Evolutionary conservation across 1,140 invertebrate genomes (phyloP), one percentile per base, ranked within the genome.

Genomic region (Aphaenogaster floridana): DNA sequence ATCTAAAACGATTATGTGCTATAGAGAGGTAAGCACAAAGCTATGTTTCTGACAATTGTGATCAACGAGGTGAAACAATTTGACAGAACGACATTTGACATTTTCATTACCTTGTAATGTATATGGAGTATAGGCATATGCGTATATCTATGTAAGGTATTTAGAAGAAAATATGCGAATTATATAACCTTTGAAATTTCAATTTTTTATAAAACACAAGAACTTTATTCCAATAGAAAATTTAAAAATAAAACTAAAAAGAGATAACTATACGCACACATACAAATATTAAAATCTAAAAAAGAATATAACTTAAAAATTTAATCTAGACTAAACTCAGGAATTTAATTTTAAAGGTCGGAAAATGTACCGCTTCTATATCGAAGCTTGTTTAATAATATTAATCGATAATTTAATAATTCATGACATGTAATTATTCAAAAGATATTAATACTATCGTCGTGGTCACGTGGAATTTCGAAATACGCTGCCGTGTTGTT

Each of bases 51-150:
- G 80, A 84, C 80, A 84, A 84, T 84, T 21, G 52, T 61, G 80
- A 84, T 74, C 54, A 74, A 74, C 80, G 54, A 71, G 54, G 28
- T 59, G 69, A 84, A 74, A 74, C 80, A 59, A 74, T 83, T 74
- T 61, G 80, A 84, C 68, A 61, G 80, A 84, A 74, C 61, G 80
- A 84, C 80, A 21, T 84, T 42, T 84, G 80, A 74, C 80, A 84
- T 74, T 84, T 84, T 84, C 80, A 71, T 81, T 81, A 57, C 48
- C 66, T 72, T 45, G 68, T 45, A 81, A 81, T 34, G 39, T 17
- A 34, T 74, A 59, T n/a, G 52, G 17, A 57, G n/a, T 13, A 69
- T 28, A 69, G n/a, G 0, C 17, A 6, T 17, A 68, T 48, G 8
- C n/a, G 21, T 9, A 7, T 17, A 42, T 36, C 4, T 17, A 21